Base-by-base conservation (phyloP, 2,113 vertebrate species). In the Pelvicachromis taeniatus region DNA sequence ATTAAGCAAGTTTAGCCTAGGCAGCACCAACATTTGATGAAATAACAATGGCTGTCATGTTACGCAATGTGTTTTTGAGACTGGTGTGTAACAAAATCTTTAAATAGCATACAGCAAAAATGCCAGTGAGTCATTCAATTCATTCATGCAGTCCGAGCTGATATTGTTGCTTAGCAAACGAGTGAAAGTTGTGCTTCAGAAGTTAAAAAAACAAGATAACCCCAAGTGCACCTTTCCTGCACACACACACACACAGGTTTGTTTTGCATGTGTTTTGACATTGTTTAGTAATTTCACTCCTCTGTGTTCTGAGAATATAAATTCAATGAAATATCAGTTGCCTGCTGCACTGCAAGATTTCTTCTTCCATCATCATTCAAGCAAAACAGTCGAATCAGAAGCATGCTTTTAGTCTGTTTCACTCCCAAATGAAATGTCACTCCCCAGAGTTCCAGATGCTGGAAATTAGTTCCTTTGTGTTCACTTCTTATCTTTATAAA, bases 401-500 rank as follows among this genome's bases (percentile, higher is more conserved):
- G 9, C 6, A 3, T 35, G 75, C 68, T 91, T 94, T 92, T 79
- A 84, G 77, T 82, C 55, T 53, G 48, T 77, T 87, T 61, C n/a
- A 26, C 29, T 68, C 85, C 83, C 79, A 83, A 82, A 86, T 83
- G 77, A 92, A 89, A 85, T 78, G 80, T 83, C 83, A 73, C 81
- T 91, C 87, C 73, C 77, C 26, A 31, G 87, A 88, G 85, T 77
- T 80, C 75, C 63, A 56, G 63, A 91, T 86, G 89, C 73, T 80
- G 80, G 26, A 90, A 84, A 89, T 94, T 53, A 90, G 85, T 90
- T 90, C 29, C 50, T 87, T 80, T 85, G 75, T 85, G 85, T 80
- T 93, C 58, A 38, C 70, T 86, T 81, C 65, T 86, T 87, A 70
- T 92, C 86, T 83, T 86, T 77, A 84, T 86, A 87, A 93, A 92